A percentile compares a stretch with the other conserved stretches of the same genome.
Evolutionary conservation across 2,888 invertebrate species (phyloP).

Genomic region (Erebia aethiops): DNA sequence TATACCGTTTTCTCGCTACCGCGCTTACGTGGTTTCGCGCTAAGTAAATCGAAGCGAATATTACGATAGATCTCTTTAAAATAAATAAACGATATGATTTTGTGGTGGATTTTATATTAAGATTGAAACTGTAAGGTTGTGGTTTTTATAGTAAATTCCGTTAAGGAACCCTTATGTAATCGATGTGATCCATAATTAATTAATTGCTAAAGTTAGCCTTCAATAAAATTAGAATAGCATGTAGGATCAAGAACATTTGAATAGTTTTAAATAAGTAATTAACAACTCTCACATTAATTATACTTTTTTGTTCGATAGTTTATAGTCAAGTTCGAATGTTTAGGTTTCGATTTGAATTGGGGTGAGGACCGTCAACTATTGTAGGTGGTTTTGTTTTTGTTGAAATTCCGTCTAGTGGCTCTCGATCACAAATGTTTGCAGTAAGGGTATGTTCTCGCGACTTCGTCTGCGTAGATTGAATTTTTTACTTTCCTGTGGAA

Average conservation of each 20-base stretch:
- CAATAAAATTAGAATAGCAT: not conserved
- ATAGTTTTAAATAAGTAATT: not conserved
- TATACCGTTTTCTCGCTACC: conserved; percentile 44
- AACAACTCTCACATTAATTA: not conserved
- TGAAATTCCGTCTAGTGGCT: conserved; percentile 12
- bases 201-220: conserved; percentile 3
- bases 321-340: not conserved
- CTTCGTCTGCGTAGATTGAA: too few species aligned
- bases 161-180: not conserved
- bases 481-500: too few species aligned
- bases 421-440: conserved; percentile 4
- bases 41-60: conserved; percentile 33
- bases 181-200: not conserved
- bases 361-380: not conserved
- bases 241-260: not conserved
- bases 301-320: not conserved
- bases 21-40: conserved; percentile 52
- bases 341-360: not conserved
- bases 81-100: conserved; percentile 14
- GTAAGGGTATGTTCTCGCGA: not conserved
- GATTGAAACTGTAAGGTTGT: conserved; percentile 8
- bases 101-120: not conserved
- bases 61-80: not conserved
- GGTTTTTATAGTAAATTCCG: not conserved
- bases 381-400: conserved; percentile 5